Evolutionary conservation across 2,797 vertebrate species (phyloP).

Genomic region (Scolopax rusticola): DNA sequence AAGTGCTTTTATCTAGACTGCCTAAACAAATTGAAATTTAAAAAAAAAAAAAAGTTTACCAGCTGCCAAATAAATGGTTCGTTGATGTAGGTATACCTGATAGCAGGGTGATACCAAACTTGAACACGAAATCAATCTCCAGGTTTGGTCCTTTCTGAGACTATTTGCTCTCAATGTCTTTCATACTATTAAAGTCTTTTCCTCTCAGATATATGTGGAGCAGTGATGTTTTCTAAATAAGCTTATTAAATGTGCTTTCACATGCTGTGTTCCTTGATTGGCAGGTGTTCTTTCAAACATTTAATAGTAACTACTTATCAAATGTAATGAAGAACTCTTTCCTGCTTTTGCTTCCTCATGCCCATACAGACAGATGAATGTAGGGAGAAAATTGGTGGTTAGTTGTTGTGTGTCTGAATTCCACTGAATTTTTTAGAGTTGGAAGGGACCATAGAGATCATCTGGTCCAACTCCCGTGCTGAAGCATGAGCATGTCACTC

Average conservation of each 20-base stretch:
- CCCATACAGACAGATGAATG: not conserved
- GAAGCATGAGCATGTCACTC: no score
- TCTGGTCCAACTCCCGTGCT: no score
- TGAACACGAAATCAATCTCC: not conserved
- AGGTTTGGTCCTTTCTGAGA: not conserved
- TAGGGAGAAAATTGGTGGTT: not conserved
- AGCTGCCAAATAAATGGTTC: not conserved
- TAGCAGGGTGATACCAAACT: not conserved
- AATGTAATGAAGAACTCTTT: not conserved
- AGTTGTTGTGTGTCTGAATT: not conserved
- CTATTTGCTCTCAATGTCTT: not conserved
- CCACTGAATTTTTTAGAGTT: no score
- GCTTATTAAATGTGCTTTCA: not conserved
- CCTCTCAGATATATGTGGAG: not conserved
- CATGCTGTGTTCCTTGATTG: not conserved
- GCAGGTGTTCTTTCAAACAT: not conserved
- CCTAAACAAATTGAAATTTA: not conserved
- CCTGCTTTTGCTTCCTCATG: not conserved
- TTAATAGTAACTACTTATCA: not conserved
- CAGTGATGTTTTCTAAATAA: not conserved
- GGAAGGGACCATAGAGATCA: no score
- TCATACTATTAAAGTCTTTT: not conserved
- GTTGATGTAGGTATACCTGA: not conserved
- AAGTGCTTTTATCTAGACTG: not conserved
- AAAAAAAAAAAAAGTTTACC: not conserved